phyloP scores from a whole-genome alignment of 2,797 vertebrate species.

The Anabacerthia variegaticeps region DNA sequence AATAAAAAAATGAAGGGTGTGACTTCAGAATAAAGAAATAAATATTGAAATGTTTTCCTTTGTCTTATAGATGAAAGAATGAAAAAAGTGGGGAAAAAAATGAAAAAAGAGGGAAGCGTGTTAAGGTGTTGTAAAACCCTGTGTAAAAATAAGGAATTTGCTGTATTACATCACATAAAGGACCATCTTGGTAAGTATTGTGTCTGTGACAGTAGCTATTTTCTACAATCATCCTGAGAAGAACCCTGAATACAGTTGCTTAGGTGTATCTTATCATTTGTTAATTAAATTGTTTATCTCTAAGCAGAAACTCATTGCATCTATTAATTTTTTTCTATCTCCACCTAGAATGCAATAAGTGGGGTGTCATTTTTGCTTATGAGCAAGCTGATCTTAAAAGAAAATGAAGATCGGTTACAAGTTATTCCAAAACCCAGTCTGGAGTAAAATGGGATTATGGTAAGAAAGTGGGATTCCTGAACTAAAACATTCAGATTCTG shows the following conservation, averaged over 20 bases:
- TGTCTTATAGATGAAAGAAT: not conserved
- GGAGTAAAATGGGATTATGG: not conserved
- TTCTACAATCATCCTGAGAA: not conserved
- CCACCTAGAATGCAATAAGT: not conserved
- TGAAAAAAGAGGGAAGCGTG: not conserved
- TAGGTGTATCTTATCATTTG: rapidly evolving
- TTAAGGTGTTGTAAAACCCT: not conserved
- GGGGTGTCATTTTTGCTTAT: not conserved
- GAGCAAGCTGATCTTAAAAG: not conserved
- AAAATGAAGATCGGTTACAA: not conserved
- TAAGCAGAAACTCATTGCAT: not conserved
- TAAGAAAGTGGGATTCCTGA: not conserved
- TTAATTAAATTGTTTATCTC: not conserved
- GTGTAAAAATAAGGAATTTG: not conserved
- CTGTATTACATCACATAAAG: not conserved
- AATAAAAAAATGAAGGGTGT: not conserved
- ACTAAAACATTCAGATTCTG: not conserved
- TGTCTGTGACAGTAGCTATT: not conserved
- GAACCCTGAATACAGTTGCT: not conserved
- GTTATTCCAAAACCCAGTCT: rapidly evolving
- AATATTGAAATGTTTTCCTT: not conserved
- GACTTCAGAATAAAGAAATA: not conserved
- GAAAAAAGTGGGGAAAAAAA: not conserved
- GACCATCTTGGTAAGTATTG: not conserved
- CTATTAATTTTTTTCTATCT: not conserved